Evolutionary conservation across 30 jellyfish, hydroid and myxozoan species (phyloP).

Genomic region (Chrysaora quinquecirrha): DNA sequence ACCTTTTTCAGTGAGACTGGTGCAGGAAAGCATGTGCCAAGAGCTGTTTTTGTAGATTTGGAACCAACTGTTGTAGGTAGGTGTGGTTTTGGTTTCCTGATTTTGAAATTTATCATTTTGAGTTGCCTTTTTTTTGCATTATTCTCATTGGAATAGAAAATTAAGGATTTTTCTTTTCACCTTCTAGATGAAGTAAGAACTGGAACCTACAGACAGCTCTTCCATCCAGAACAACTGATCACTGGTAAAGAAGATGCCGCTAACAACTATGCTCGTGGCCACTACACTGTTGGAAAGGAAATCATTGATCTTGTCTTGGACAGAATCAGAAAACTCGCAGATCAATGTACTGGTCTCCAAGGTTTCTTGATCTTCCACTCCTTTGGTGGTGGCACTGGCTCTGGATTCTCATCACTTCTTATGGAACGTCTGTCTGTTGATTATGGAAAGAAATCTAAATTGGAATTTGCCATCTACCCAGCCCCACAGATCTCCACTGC

Average conservation of each 20-base stretch:
- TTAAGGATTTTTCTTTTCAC: background rate
- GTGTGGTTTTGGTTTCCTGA: no score
- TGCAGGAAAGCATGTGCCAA: constrained; percentile 92
- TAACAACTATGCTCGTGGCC: constrained; percentile 98
- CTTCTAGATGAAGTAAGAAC: constrained; percentile 90
- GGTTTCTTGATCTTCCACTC: constrained; percentile 97
- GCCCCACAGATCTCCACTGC: constrained; percentile 98
- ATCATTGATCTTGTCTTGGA: constrained; percentile 85
- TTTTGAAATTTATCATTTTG: no score
- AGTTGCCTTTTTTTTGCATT: no score
- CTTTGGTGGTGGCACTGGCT: constrained; percentile 99
- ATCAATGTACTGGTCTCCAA: constrained; percentile 95
- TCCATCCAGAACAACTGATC: constrained; percentile 95
- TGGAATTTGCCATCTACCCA: constrained; percentile 95
- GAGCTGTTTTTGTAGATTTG: constrained; percentile 92
- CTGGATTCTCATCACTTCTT: constrained; percentile 94
- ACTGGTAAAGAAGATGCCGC: constrained; percentile 99
- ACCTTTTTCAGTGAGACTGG: constrained; percentile 98
- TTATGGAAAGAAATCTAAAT: constrained; percentile 91
- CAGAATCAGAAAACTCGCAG: constrained; percentile 93
- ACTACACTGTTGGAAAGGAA: constrained; percentile 97
- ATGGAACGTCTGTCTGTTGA: constrained; percentile 95
- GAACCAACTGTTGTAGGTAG: constrained; percentile 94
- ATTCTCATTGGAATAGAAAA: no score
- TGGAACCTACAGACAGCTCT: constrained; percentile 93